Conservation (phyloP, 2,888 invertebrate species). For the Chesias legatella region DNA sequence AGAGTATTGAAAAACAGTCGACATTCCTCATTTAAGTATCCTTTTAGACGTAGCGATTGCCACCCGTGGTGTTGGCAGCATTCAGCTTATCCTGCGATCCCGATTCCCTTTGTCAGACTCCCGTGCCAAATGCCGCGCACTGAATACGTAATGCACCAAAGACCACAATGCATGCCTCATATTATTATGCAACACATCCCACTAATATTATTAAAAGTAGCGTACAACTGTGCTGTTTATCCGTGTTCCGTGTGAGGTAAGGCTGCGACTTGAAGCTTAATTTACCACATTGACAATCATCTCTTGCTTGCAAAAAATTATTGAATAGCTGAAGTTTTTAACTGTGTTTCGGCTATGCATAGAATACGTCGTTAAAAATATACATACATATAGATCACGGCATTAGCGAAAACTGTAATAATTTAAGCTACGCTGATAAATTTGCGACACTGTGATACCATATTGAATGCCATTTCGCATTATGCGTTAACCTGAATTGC, state of each 20-base stretch:
- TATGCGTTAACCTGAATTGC: constrained; percentile 13
- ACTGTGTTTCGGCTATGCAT: too few relatives aligned
- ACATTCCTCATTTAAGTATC: constrained; percentile 8
- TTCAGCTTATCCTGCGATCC: constrained; percentile 53
- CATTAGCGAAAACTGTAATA: too few relatives aligned
- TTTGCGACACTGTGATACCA: too few relatives aligned
- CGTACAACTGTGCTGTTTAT: constrained; percentile 23
- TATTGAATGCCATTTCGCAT: constrained; percentile 1
- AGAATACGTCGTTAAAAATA: too few relatives aligned
- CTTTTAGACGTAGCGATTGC: constrained; percentile 34
- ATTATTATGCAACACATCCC: constrained; percentile 55
- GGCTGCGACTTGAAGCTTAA: too few relatives aligned
- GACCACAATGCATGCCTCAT: constrained; percentile 34
- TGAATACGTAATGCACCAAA: constrained; percentile 59
- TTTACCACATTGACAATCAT: too few relatives aligned
- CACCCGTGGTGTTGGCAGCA: constrained; percentile 62
- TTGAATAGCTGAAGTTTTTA: too few relatives aligned
- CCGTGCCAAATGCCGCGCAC: constrained; percentile 59
- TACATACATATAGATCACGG: too few relatives aligned
- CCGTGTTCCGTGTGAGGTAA: constrained; percentile 15
- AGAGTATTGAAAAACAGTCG: constrained; percentile 3
- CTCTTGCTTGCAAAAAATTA: too few relatives aligned
- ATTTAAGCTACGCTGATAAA: too few relatives aligned
- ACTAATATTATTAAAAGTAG: constrained; percentile 16
- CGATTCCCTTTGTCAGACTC: constrained; percentile 54